These are phyloP conservation scores for Cheilosia urbana DNA, from an alignment of 2,888 invertebrate species.

Conservation along the genomic window DNA sequence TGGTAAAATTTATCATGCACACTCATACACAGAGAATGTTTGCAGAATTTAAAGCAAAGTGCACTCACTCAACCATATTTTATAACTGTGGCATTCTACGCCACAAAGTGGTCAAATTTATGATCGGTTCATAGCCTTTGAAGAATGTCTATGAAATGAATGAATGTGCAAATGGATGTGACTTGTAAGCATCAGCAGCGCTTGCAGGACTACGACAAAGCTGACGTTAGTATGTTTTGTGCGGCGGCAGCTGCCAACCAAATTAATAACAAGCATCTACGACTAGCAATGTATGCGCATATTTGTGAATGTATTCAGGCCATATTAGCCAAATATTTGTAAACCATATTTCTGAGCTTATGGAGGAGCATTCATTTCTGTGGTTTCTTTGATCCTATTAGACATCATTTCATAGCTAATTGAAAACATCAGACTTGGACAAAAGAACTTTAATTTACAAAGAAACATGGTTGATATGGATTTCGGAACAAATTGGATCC, in stretches of 20 bases:
- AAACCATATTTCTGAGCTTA: slow-evolving; percentile 24
- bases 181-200: slow-evolving; percentile 23
- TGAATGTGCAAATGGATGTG: slow-evolving; percentile 11
- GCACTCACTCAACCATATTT: slow-evolving; percentile 72
- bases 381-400: slow-evolving; percentile 19
- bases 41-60: slow-evolving; percentile 72
- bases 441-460: not conserved
- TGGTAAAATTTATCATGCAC: slow-evolving; percentile 72
- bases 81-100: slow-evolving; percentile 71
- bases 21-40: slow-evolving; percentile 71
- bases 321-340: slow-evolving; percentile 47
- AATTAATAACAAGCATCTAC: slow-evolving; percentile 30
- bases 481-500: too few species aligned
- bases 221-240: slow-evolving; percentile 14
- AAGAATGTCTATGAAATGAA: slow-evolving; percentile 51
- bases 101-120: slow-evolving; percentile 74
- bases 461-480: not conserved
- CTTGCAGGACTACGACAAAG: slow-evolving; percentile 6
- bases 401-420: not conserved
- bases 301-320: not conserved
- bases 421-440: not conserved
- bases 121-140: slow-evolving; percentile 72
- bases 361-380: slow-evolving; percentile 3
- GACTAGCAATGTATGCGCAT: slow-evolving; percentile 6
- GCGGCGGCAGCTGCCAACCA: slow-evolving; percentile 8